phyloP scores from a whole-genome alignment of 2,797 vertebrate species.

The Semotilus atromaculatus region DNA sequence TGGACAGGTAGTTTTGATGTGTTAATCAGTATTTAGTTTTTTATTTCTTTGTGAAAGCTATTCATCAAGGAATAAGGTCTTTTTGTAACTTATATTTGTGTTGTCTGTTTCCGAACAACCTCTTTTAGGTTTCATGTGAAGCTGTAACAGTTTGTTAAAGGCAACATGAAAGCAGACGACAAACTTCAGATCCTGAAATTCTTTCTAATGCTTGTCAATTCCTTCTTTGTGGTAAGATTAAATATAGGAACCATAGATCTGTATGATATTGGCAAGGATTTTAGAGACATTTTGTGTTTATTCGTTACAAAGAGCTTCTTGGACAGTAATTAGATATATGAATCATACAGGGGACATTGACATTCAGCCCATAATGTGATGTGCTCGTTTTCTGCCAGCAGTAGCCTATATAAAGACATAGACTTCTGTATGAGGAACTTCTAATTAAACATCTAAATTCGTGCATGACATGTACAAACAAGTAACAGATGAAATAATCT shows the following conservation, averaged over 20 bases:
- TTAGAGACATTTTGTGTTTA: background rate
- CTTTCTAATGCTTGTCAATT: constrained; percentile 64
- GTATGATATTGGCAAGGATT: background rate
- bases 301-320: background rate
- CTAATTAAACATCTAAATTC: constrained; percentile 1
- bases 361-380: background rate
- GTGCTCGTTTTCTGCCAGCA: background rate
- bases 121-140: constrained; percentile 10
- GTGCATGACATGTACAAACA: constrained; percentile 26
- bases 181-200: constrained; percentile 72
- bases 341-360: constrained; percentile 19
- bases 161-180: constrained; percentile 69
- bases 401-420: background rate
- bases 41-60: background rate
- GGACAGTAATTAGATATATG: constrained; percentile 2
- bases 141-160: constrained; percentile 6
- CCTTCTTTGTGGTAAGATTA: constrained; percentile 69
- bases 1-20: background rate
- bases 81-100: background rate
- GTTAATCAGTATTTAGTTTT: background rate
- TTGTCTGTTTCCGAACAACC: background rate
- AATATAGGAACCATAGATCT: background rate
- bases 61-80: background rate
- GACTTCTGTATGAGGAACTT: background rate
- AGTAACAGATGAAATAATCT: constrained; percentile 32